A percentile compares a stretch with the other conserved stretches of the same genome.
Evolutionary conservation across 2,888 invertebrate species (phyloP).

Genomic region (Psylliodes chrysocephalus): DNA sequence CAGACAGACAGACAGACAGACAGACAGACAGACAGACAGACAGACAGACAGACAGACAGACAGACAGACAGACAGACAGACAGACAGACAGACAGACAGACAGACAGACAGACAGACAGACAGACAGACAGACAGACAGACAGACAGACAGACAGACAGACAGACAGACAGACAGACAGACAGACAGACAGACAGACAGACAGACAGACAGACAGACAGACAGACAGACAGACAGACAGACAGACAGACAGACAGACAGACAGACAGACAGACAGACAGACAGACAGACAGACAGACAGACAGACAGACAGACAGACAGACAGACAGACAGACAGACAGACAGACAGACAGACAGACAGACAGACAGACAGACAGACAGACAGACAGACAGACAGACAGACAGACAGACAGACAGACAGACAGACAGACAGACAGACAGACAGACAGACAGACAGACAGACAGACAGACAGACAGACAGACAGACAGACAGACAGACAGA

Average conservation of each 20-base stretch:
- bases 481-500: constrained; percentile 23
- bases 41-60: neutral
- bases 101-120: neutral
- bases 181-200: constrained; percentile 23
- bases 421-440: constrained; percentile 21
- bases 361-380: constrained; percentile 25
- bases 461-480: constrained; percentile 23
- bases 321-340: constrained; percentile 24
- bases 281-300: constrained; percentile 22
- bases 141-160: constrained; percentile 3
- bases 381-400: constrained; percentile 21
- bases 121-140: neutral
- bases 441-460: constrained; percentile 20
- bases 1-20: neutral
- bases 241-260: constrained; percentile 21
- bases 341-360: constrained; percentile 24
- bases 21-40: neutral
- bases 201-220: constrained; percentile 22
- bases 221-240: constrained; percentile 21
- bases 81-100: neutral
- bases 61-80: neutral
- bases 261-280: constrained; percentile 22
- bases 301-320: constrained; percentile 23
- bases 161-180: constrained; percentile 25
- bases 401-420: constrained; percentile 20